Base-by-base conservation (phyloP, 2,797 vertebrate species). In the Bufotes viridis region DNA sequence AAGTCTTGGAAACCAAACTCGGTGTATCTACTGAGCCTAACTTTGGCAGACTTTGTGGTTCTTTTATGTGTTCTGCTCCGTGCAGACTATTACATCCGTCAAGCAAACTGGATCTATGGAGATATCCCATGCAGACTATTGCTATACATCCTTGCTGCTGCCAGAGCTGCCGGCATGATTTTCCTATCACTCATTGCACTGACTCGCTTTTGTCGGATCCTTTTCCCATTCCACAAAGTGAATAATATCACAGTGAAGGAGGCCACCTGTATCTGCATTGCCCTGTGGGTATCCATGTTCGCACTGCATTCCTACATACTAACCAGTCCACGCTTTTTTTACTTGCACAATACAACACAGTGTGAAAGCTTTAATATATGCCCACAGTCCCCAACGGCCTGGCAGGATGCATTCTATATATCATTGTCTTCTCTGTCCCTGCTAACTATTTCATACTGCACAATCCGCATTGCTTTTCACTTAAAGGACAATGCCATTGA, bases 291-390 rank as follows among this genome's bases (percentile, higher is more conserved):
- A 11, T 90, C 94, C 60, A 95, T 96, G 0, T 80, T 96, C 49
- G 90, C 94, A 0, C 93, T 95, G 0, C 96, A 95, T 0, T 94
- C 91, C 0, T 95, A 96, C 86, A 92, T 96, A 42, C 90, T 96
- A 0, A 58, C 91, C 0, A 65, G 92, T 0, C 5, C 90, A 15
- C 95, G 95, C 90, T 94, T 95, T 82, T 94, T 87, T 75, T 51
- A 78, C 78, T 72, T 78, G 1, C 82, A 91, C 90, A 95, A 96
- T 87, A 90, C 70, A 0, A 95, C 92, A 0, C 95, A 96, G 86
- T 96, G 96, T 3, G 96, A 96, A 93, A 96, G 96, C 82, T 96
- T 96, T 91, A 96, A 95, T 92, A 95, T 96, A 88, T 96, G 95
- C 90, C 93, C 96, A 91, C 91, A 90, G 22, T 91, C 94, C 0